Conservation (phyloP, 2,113 vertebrate genomes). For the Chroicocephalus ridibundus region DNA sequence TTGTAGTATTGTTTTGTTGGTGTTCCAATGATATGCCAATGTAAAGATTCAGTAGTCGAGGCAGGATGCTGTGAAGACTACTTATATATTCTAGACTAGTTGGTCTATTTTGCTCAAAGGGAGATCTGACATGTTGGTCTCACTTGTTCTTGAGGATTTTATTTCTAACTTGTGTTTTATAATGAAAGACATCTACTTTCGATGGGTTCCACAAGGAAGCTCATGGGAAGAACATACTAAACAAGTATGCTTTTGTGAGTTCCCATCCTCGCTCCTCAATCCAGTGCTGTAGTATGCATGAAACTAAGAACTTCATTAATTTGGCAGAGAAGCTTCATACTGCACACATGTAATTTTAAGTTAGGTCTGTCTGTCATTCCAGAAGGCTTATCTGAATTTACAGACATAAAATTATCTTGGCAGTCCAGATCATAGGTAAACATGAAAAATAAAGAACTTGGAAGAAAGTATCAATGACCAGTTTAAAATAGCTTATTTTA, state of each 20-base stretch:
- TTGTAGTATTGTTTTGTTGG: background rate
- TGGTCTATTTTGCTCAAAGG: background rate
- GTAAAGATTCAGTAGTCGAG: background rate
- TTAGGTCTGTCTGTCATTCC: background rate
- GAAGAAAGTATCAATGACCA: background rate
- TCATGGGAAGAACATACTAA: background rate
- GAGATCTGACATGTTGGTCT: background rate
- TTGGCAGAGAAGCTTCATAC: background rate
- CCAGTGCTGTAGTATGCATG: background rate
- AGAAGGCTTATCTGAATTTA: background rate
- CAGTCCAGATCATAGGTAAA: background rate
- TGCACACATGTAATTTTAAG: background rate
- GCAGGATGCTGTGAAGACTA: background rate
- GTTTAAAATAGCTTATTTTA: background rate
- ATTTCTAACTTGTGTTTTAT: background rate
- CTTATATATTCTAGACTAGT: background rate
- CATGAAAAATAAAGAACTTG: background rate
- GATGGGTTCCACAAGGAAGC: background rate
- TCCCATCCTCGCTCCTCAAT: background rate
- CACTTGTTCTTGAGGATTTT: background rate
- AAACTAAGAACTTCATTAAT: background rate
- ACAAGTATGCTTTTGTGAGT: background rate
- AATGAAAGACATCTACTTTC: background rate
- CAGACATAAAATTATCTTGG: background rate
- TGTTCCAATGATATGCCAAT: background rate